Evolutionary conservation across 2,797 vertebrate species (phyloP).

Genomic region (Yasuhikotakia modesta): DNA sequence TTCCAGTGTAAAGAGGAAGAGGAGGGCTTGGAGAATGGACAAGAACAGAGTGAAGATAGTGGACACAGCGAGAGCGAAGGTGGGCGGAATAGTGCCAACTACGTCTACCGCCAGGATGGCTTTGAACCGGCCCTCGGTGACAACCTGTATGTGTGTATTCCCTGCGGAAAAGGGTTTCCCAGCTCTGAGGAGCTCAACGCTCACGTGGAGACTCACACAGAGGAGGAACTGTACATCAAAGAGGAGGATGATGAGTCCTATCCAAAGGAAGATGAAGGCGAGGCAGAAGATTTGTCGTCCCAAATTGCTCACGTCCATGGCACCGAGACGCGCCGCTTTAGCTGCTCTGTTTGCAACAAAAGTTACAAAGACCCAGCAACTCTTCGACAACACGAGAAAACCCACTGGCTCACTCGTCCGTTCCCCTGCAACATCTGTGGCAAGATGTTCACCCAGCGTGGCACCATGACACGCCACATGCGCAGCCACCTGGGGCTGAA

Average conservation of each 20-base stretch:
- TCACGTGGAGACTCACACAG: conserved; percentile 86
- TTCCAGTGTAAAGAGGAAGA: conserved; percentile 67
- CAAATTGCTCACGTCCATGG: conserved; percentile 72
- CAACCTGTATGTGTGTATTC: conserved; percentile 90
- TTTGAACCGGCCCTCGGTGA: conserved; percentile 85
- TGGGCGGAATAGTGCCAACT: conserved; percentile 77
- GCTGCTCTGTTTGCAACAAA: conserved; percentile 90
- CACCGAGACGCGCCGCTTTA: conserved; percentile 78
- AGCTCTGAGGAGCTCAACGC: conserved; percentile 89
- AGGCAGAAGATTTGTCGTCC: conserved; percentile 80
- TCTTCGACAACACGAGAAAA: conserved; percentile 96
- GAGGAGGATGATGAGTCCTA: conserved; percentile 80
- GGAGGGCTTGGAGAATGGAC: conserved; percentile 77
- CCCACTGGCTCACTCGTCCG: conserved; percentile 95
- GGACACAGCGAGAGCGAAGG: conserved; percentile 83
- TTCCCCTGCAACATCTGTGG: conserved; percentile 99
- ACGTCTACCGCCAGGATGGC: conserved; percentile 83
- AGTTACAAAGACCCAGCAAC: conserved; percentile 98
- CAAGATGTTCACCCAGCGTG: conserved; percentile 98
- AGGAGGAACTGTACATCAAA: conserved; percentile 87
- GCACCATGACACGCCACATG: conserved; percentile 99
- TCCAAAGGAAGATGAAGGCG: conserved; percentile 83
- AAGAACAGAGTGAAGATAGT: conserved; percentile 83
- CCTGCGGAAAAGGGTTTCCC: conserved; percentile 89
- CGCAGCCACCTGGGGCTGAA: conserved; percentile 98